phyloP scores from a whole-genome alignment of 37 sponge, comb jelly and placozoan genomes.

The Cliona cf. orientalis region DNA sequence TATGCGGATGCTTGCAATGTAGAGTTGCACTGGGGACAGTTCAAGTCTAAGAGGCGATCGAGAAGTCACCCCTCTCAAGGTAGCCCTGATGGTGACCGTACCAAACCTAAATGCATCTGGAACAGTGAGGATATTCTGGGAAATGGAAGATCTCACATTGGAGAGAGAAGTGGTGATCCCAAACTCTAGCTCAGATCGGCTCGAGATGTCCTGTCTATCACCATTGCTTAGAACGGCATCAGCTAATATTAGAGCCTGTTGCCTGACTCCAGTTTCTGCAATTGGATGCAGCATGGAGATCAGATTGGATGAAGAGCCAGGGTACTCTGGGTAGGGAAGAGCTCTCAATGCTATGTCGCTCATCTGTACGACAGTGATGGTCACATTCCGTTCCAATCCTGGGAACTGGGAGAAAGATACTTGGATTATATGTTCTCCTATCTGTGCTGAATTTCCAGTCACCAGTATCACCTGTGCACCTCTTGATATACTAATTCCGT shows the following conservation, averaged over 20 bases:
- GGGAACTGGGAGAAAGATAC: conserved; percentile 59
- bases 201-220: conserved; percentile 20
- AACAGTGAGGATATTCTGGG: conserved; percentile 16
- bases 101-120: background rate
- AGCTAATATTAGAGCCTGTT: conserved; percentile 24
- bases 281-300: conserved; percentile 37
- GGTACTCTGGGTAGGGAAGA: conserved; percentile 60
- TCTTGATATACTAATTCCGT: background rate
- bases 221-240: conserved; percentile 53
- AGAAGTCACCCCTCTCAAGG: background rate
- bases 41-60: conserved; percentile 3
- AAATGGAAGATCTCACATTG: background rate
- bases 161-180: background rate
- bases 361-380: conserved; percentile 40
- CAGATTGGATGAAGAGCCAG: conserved; percentile 21
- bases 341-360: conserved; percentile 26
- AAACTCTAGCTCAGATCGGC: conserved; percentile 12
- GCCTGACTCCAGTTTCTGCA: conserved; percentile 35
- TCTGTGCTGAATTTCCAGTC: background rate
- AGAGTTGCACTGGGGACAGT: conserved; percentile 18
- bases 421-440: conserved; percentile 16
- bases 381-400: background rate
- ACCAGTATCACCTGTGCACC: background rate
- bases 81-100: conserved; percentile 15
- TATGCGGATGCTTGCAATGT: conserved; percentile 22